These are phyloP conservation scores for Hoplias malabaricus DNA, from an alignment of 2,113 vertebrate genomes.

Conservation along the genomic window DNA sequence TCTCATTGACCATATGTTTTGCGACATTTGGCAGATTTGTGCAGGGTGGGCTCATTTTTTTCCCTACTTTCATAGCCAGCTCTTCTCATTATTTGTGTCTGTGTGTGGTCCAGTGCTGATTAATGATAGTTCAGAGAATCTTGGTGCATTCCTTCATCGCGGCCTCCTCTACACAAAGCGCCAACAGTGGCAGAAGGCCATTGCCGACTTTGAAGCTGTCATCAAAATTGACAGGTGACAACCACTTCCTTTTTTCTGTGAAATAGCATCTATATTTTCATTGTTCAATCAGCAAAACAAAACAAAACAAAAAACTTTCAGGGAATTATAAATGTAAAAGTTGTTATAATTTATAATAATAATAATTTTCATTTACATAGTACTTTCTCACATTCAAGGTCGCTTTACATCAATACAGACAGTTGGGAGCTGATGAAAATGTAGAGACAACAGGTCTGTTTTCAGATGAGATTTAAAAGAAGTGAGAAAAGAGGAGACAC, in stretches of 20 bases:
- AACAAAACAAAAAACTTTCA: not conserved
- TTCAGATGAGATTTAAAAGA: too few species aligned
- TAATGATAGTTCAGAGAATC: constrained; percentile 71
- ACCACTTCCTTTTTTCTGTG: not conserved
- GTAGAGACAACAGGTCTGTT: too few species aligned
- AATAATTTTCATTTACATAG: too few species aligned
- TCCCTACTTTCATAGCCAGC: not conserved
- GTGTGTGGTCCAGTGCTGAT: constrained; percentile 71
- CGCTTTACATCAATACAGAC: too few species aligned
- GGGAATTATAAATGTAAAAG: too few species aligned
- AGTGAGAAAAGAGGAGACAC: too few species aligned
- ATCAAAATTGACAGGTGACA: constrained; percentile 74
- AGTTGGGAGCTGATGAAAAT: too few species aligned
- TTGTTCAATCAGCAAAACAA: constrained; percentile 12
- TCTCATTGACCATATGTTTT: not conserved
- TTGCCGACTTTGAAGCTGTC: constrained; percentile 76
- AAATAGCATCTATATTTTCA: not conserved
- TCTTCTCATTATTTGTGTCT: not conserved
- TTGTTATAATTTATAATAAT: too few species aligned
- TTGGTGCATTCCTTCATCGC: constrained; percentile 73
- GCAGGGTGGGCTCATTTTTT: not conserved
- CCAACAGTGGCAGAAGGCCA: constrained; percentile 67
- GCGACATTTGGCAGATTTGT: not conserved
- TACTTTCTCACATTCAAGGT: too few species aligned
- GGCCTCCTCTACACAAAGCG: constrained; percentile 74